A percentile compares a stretch with the other conserved stretches of the same genome.
Conservation (phyloP, 2,888 invertebrate genomes). For the Helleia helle region DNA sequence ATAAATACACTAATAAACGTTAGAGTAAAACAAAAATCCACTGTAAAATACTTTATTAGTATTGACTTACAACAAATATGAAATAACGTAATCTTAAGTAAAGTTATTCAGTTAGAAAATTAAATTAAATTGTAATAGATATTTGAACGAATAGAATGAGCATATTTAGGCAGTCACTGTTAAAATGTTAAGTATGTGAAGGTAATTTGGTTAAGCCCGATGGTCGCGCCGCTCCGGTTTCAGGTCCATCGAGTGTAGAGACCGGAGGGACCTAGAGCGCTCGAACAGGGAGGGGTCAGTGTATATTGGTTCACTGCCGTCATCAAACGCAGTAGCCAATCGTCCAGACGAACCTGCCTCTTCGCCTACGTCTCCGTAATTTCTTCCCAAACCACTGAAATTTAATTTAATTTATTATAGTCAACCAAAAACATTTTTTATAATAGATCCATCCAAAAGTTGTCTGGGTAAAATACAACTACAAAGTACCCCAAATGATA, state of each 20-base stretch:
- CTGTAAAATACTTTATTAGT: constrained; percentile 54
- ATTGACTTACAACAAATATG: constrained; percentile 48
- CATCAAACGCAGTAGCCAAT: constrained; percentile 78
- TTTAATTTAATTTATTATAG: no score
- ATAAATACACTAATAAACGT: no score
- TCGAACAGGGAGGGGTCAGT: constrained; percentile 94
- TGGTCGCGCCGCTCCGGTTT: constrained; percentile 61
- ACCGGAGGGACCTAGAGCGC: constrained; percentile 82
- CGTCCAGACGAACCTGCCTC: constrained; percentile 65
- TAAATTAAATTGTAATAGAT: constrained; percentile 19
- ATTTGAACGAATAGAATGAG: constrained; percentile 41
- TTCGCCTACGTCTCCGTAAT: constrained; percentile 56
- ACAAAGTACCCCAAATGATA: no score
- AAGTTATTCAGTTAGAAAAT: constrained; percentile 30
- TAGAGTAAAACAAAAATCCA: constrained; percentile 30
- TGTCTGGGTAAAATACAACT: no score
- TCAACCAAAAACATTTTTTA: no score
- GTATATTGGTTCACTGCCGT: constrained; percentile 94
- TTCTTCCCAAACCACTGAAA: constrained; percentile 61
- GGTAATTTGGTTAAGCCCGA: constrained; percentile 35
- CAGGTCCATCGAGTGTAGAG: constrained; percentile 76
- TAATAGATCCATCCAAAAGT: no score
- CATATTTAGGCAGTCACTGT: constrained; percentile 38
- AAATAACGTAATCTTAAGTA: constrained; percentile 25
- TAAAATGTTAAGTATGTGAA: constrained; percentile 17